phyloP scores from a whole-genome alignment of 1,140 invertebrate genomes.

The Leguminivora glycinivorella region DNA sequence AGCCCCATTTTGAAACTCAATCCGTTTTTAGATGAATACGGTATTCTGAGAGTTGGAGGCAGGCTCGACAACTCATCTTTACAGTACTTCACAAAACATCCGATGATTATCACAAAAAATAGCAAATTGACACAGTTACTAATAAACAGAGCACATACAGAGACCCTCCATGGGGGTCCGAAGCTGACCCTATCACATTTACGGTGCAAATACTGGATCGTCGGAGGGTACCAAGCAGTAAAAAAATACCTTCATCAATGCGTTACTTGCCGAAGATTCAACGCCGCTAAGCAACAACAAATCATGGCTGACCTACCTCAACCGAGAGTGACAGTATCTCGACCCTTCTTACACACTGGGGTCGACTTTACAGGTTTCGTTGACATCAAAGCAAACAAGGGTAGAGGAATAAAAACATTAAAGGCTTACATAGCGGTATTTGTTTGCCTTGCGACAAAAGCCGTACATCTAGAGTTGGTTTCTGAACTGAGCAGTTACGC shows the following conservation, averaged over 20 bases:
- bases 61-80: conserved; percentile 54
- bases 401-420: conserved; percentile 42
- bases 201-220: conserved; percentile 50
- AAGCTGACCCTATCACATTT: conserved; percentile 35
- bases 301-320: conserved; percentile 60
- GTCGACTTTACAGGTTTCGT: conserved; percentile 68
- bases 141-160: conserved; percentile 41
- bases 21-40: conserved; percentile 61
- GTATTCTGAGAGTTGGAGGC: conserved; percentile 65
- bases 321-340: conserved; percentile 37
- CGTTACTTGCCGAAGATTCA: conserved; percentile 37
- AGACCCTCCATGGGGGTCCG: conserved; percentile 39
- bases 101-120: conserved; percentile 57
- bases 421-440: conserved; percentile 70
- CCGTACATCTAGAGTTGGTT: conserved; percentile 68
- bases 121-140: conserved; percentile 50
- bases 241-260: conserved; percentile 39
- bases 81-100: conserved; percentile 57
- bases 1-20: conserved; percentile 43
- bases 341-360: conserved; percentile 56
- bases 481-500: conserved; percentile 48
- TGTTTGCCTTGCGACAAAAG: conserved; percentile 64
- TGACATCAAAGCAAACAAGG: conserved; percentile 45
- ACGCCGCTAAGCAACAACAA: conserved; percentile 31
- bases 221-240: conserved; percentile 34